phyloP scores from a whole-genome alignment of 2,888 invertebrate species.

The Pecten maximus region DNA sequence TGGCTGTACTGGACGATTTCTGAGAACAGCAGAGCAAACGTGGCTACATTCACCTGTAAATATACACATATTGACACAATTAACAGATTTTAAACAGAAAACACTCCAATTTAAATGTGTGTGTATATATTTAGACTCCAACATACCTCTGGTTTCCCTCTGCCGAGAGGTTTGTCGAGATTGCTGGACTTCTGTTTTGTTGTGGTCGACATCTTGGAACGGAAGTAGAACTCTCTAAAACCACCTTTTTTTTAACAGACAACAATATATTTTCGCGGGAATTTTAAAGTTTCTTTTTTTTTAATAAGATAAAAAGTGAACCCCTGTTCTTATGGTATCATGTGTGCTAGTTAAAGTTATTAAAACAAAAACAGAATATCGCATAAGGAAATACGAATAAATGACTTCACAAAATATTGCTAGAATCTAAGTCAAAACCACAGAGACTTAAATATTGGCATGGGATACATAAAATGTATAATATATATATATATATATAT shows the following conservation, averaged over 20 bases:
- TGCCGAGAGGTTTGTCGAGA: slow-evolving; percentile 94
- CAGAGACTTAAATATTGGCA: no score
- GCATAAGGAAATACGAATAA: no score
- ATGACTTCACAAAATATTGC: no score
- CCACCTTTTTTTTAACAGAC: neutral
- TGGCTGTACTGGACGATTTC: slow-evolving; percentile 99
- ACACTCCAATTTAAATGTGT: neutral
- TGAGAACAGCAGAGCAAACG: slow-evolving; percentile 97
- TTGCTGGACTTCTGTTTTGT: slow-evolving; percentile 87
- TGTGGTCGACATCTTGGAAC: slow-evolving; percentile 66
- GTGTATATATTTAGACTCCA: neutral
- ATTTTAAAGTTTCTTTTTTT: neutral
- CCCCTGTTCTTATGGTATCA: no score
- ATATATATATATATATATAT: no score
- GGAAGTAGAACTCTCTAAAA: slow-evolving; percentile 7
- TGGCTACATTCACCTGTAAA: slow-evolving; percentile 88
- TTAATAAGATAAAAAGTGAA: no score
- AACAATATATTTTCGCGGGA: slow-evolving; percentile 36
- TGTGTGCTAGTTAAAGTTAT: no score
- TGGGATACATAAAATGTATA: no score
- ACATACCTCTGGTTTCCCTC: slow-evolving; percentile 94
- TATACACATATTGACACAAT: slow-evolving; percentile 38
- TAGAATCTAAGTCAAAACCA: no score
- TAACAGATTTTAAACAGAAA: neutral
- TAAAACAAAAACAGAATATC: no score